Percentiles rank a stretch among this genome's conserved stretches.
These are phyloP conservation scores for Gymnoscelis rufifasciata DNA, from an alignment of 2,888 invertebrate species.

Conservation along the genomic window DNA sequence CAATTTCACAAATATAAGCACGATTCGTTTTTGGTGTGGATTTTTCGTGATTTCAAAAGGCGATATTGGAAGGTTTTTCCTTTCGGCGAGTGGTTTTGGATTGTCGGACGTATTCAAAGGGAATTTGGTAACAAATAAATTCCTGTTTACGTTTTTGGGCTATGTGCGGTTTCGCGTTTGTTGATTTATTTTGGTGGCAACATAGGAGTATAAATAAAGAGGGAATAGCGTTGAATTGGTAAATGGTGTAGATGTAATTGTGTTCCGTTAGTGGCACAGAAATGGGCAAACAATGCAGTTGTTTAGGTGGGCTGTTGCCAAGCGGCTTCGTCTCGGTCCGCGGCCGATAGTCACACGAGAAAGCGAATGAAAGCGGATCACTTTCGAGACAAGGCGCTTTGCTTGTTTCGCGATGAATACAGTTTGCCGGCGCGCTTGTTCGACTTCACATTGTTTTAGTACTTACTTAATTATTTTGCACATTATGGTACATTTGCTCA, in stretches of 20 bases:
- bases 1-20: conserved; percentile 24
- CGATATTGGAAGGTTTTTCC: conserved; percentile 26
- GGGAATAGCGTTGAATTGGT: background rate
- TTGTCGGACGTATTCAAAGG: conserved; percentile 19
- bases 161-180: conserved; percentile 6
- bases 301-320: conserved; percentile 17
- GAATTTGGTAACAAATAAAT: conserved; percentile 10
- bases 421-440: background rate
- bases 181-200: background rate
- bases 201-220: background rate
- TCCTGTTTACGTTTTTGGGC: conserved; percentile 7
- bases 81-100: conserved; percentile 16
- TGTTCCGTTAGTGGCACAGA: conserved; percentile 8
- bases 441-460: background rate
- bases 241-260: background rate
- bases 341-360: conserved; percentile 47
- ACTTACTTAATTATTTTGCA: too few species aligned
- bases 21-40: conserved; percentile 20
- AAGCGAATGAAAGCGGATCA: conserved; percentile 65
- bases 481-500: too few species aligned
- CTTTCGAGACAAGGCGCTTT: conserved; percentile 45
- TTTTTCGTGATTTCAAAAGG: conserved; percentile 19
- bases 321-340: conserved; percentile 24
- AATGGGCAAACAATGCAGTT: conserved; percentile 13
- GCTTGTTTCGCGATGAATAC: conserved; percentile 7